Conservation (phyloP, 2,113 vertebrate genomes). For the Sminthopsis crassicaudata region DNA sequence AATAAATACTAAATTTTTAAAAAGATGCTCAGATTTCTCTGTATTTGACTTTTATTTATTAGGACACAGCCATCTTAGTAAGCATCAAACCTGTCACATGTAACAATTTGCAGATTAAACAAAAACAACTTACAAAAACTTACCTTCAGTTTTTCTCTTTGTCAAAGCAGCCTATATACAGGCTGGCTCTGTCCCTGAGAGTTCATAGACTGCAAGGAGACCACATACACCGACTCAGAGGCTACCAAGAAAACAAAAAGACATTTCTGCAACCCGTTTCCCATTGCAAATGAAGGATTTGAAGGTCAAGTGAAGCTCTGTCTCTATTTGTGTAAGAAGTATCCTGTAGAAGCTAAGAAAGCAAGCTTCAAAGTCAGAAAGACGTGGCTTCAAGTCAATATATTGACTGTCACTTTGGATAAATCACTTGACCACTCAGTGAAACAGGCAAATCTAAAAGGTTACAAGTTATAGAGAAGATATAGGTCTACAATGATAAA, state of each 20-base stretch:
- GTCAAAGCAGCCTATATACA: conserved; percentile 86
- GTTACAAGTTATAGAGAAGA: background rate
- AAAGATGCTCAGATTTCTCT: background rate
- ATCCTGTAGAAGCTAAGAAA: background rate
- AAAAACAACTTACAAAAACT: conserved; percentile 29
- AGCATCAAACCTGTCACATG: background rate
- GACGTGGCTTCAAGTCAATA: background rate
- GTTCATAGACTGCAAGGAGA: conserved; percentile 94
- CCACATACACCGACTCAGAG: conserved; percentile 97
- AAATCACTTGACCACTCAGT: background rate
- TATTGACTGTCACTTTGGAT: background rate
- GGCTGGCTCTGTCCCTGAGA: conserved; percentile 87
- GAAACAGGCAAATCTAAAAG: background rate
- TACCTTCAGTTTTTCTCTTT: conserved; percentile 92
- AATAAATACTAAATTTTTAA: fast-evolving
- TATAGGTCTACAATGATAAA: background rate
- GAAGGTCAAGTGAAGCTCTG: background rate
- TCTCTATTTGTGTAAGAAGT: background rate
- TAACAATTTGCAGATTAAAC: background rate
- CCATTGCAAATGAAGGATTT: background rate
- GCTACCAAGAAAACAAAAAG: conserved; percentile 83
- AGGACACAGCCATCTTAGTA: background rate
- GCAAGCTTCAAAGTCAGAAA: background rate
- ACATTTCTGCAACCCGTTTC: conserved; percentile 3
- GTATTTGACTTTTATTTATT: background rate